Conservation (phyloP, 2,113 vertebrate species). For the Tachysurus vachellii region DNA sequence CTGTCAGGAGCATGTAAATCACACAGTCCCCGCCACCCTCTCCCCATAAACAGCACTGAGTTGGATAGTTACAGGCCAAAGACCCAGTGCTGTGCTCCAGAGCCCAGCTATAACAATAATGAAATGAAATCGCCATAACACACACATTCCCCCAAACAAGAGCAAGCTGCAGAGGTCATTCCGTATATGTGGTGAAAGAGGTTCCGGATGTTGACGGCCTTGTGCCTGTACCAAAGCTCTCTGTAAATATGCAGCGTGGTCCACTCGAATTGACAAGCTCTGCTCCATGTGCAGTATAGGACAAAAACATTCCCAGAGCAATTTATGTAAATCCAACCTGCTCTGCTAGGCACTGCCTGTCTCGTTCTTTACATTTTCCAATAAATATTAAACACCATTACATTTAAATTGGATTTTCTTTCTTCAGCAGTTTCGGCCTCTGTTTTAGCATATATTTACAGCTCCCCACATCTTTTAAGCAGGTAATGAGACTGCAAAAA, state of each 20-base stretch:
- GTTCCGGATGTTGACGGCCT: slow-evolving; percentile 58
- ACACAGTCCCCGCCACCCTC: slow-evolving; percentile 44
- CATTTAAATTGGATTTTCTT: slow-evolving; percentile 76
- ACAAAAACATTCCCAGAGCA: slow-evolving; percentile 71
- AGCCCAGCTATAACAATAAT: slow-evolving; percentile 53
- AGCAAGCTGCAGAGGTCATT: slow-evolving; percentile 20
- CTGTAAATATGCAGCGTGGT: slow-evolving; percentile 53
- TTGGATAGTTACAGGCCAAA: slow-evolving; percentile 61
- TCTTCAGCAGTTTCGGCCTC: slow-evolving; percentile 60
- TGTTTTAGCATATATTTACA: slow-evolving; percentile 74
- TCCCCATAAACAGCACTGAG: slow-evolving; percentile 61
- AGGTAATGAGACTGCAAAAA: slow-evolving; percentile 71
- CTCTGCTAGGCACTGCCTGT: slow-evolving; percentile 72
- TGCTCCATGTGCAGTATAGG: slow-evolving; percentile 54
- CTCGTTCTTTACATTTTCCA: slow-evolving; percentile 78
- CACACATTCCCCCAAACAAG: slow-evolving; percentile 35
- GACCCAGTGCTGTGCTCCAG: slow-evolving; percentile 40
- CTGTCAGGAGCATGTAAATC: slow-evolving; percentile 67
- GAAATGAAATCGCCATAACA: slow-evolving; percentile 53
- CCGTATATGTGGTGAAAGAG: slow-evolving; percentile 40
- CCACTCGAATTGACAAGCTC: slow-evolving; percentile 51
- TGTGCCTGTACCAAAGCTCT: slow-evolving; percentile 44
- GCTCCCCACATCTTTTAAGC: slow-evolving; percentile 70
- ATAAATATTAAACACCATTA: slow-evolving; percentile 83
- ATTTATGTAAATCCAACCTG: slow-evolving; percentile 77